A percentile compares a stretch with the other conserved stretches of the same genome.
phyloP scores from a whole-genome alignment of 2,797 vertebrate genomes.

The Xiphorhynchus erythropygius region DNA sequence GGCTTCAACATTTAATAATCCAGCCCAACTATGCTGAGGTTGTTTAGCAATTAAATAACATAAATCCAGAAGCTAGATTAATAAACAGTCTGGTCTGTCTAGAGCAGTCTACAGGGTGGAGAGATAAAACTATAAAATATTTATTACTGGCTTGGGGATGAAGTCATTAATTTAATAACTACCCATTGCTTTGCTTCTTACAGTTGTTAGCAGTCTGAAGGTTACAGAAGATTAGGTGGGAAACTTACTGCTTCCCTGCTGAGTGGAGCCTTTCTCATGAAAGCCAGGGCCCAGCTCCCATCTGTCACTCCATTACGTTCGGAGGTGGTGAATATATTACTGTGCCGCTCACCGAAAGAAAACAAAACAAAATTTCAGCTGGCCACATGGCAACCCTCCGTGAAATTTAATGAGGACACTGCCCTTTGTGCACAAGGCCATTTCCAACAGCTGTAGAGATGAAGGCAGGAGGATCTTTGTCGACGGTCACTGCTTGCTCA shows the following conservation, averaged over 20 bases:
- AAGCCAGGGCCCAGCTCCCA: slow-evolving; percentile 60
- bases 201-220: slow-evolving; percentile 55
- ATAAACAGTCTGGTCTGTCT: slow-evolving; percentile 47
- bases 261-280: slow-evolving; percentile 58
- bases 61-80: slow-evolving; percentile 58
- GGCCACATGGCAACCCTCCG: slow-evolving; percentile 48
- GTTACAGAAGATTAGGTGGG: slow-evolving; percentile 60
- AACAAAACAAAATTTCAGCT: slow-evolving; percentile 55
- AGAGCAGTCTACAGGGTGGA: slow-evolving; percentile 12
- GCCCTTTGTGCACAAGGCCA: not conserved
- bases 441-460: slow-evolving; percentile 47
- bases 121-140: slow-evolving; percentile 58
- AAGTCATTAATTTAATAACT: slow-evolving; percentile 66
- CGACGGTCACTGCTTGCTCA: fast-evolving
- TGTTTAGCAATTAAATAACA: slow-evolving; percentile 48
- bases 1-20: not conserved
- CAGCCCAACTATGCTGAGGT: not conserved
- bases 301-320: slow-evolving; percentile 35
- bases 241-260: slow-evolving; percentile 47
- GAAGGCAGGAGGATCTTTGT: not conserved
- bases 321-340: slow-evolving; percentile 61
- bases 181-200: slow-evolving; percentile 35
- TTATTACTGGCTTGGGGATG: slow-evolving; percentile 49
- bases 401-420: slow-evolving; percentile 31
- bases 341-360: not conserved